These are phyloP conservation scores for Tortrix viridana DNA, from an alignment of 2,888 invertebrate genomes.

Conservation along the genomic window DNA sequence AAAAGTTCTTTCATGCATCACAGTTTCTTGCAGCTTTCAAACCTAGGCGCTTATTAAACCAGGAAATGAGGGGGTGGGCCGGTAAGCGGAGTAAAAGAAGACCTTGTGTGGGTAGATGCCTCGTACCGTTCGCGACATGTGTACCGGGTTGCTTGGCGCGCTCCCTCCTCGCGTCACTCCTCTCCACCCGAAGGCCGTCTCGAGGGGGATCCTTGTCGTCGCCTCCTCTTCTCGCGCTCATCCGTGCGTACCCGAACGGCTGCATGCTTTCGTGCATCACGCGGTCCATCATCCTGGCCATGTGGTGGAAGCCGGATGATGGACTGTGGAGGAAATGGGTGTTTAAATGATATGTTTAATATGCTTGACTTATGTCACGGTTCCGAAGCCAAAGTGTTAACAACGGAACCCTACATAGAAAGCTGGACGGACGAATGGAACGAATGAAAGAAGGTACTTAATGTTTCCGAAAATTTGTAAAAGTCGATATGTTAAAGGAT, in stretches of 20 bases:
- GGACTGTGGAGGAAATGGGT: slow-evolving; percentile 64
- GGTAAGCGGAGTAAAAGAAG: not conserved
- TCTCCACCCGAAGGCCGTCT: slow-evolving; percentile 65
- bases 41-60: too few species aligned
- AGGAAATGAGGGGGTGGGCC: not conserved
- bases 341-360: not conserved
- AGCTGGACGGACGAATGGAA: too few species aligned
- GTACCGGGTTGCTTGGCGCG: slow-evolving; percentile 56
- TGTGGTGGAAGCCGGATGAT: slow-evolving; percentile 86
- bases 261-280: slow-evolving; percentile 87
- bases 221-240: slow-evolving; percentile 80
- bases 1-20: too few species aligned
- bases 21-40: too few species aligned
- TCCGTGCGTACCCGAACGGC: slow-evolving; percentile 87
- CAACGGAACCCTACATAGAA: too few species aligned
- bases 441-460: too few species aligned
- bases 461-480: too few species aligned
- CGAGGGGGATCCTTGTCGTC: slow-evolving; percentile 58
- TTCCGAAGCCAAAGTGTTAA: too few species aligned
- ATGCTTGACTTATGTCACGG: too few species aligned
- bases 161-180: slow-evolving; percentile 60
- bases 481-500: too few species aligned
- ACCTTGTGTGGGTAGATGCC: slow-evolving; percentile 78
- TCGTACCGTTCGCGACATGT: slow-evolving; percentile 65
- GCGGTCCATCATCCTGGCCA: slow-evolving; percentile 90